phyloP scores from a whole-genome alignment of 2,113 vertebrate species.

The Caranx ignobilis region DNA sequence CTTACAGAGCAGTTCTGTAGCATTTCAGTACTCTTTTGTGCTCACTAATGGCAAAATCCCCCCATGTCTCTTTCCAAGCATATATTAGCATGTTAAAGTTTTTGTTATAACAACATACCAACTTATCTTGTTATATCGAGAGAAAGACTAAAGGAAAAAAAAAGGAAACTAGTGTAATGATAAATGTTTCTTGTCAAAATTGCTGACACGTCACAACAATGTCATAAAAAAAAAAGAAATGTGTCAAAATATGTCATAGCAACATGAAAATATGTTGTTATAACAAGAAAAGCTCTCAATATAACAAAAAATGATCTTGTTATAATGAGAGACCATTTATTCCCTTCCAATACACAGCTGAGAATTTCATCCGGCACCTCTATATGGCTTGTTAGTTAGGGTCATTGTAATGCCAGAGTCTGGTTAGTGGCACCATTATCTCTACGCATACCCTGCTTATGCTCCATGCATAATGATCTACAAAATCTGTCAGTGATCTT shows the following conservation, averaged over 20 bases:
- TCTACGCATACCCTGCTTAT: conserved; percentile 30
- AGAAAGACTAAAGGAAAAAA: not conserved
- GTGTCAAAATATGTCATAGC: no score
- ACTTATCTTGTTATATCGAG: not conserved
- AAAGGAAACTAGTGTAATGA: not conserved
- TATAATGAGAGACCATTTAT: not conserved
- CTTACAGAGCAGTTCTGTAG: not conserved
- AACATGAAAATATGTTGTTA: not conserved
- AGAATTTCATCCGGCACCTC: conserved; percentile 27
- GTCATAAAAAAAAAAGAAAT: not conserved
- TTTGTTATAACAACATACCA: not conserved
- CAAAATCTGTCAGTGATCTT: conserved; percentile 44
- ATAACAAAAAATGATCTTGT: not conserved
- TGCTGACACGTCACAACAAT: not conserved
- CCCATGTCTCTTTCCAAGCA: not conserved
- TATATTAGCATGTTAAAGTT: not conserved
- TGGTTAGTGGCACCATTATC: conserved; percentile 34
- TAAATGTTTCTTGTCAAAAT: not conserved
- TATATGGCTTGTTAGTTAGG: conserved; percentile 41
- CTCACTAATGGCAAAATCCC: not conserved
- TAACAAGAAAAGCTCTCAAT: conserved; percentile 15
- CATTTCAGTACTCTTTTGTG: not conserved
- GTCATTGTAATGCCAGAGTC: conserved; percentile 37
- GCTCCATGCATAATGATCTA: conserved; percentile 49
- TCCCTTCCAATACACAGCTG: not conserved